Base-by-base conservation (phyloP, 2,888 invertebrate genomes). In the Parasteatoda lunata region DNA sequence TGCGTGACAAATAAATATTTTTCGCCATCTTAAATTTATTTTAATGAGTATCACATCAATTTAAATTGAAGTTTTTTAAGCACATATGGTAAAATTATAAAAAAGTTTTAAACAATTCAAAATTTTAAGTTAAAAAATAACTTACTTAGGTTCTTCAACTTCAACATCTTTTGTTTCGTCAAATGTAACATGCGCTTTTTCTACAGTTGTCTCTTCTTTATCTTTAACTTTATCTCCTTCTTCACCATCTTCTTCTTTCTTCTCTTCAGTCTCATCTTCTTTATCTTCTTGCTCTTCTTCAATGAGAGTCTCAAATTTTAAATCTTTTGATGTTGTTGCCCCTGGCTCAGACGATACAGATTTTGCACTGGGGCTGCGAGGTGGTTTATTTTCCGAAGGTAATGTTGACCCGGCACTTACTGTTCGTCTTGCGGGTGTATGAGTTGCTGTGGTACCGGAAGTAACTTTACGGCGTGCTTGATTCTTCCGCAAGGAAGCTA, bases 401-500 rank as follows among this genome's bases (percentile, higher is more conserved):
- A 81, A 15, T 0, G 78, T 30, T 4, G 88, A 47, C 9, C 77
- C 88, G 15, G 88, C 82, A 66, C 87, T 89, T 45, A 87, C 88
- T 3, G 89, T 88, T 30, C 88, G 71, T 51, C 83, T 77, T 3
- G 82, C 88, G 30, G 87, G 86, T 3, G 77, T 30, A 48, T 86
- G 84, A 0, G 84, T 73, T 11, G 79, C 65, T 49, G 70, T 71
- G 7, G 66, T 54, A 13, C 71, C 70, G 59, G 70, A n/a, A 4
- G 76, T 52, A 7, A 72, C 54, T 49, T 84, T 79, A 30, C 89
- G 82, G 47, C 89, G 68, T 30, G 88, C 59, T 48, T 84, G 86
- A 68, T 77, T 89, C 52, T 80, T 87, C 6, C 89, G 82, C 69
- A 89, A 89, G 45, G 89, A 89, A 30, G 89, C 89, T 2, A 72